phyloP scores from a whole-genome alignment of 1,140 invertebrate species.

The Leptinotarsa lineolata region DNA sequence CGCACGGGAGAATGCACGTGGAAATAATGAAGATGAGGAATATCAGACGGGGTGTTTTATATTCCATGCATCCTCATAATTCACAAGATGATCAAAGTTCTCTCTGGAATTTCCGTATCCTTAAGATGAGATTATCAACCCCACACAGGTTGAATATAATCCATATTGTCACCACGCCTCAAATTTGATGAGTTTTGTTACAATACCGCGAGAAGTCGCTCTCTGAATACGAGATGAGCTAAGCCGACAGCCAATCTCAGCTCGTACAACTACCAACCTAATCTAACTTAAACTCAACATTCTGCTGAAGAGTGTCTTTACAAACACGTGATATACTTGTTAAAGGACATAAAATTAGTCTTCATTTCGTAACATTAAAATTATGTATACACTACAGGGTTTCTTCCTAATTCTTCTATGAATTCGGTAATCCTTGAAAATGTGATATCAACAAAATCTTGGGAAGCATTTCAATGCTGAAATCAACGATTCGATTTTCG shows the following conservation, averaged over 20 bases:
- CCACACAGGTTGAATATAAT: conserved; percentile 53
- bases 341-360: neutral
- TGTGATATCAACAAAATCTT: too few species aligned
- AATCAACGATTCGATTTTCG: too few species aligned
- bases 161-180: conserved; percentile 56
- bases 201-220: conserved; percentile 47
- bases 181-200: conserved; percentile 57
- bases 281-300: conserved; percentile 23
- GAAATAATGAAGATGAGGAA: conserved; percentile 41
- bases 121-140: conserved; percentile 56
- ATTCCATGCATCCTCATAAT: conserved; percentile 54
- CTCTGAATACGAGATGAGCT: conserved; percentile 49
- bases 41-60: conserved; percentile 45
- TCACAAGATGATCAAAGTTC: conserved; percentile 57
- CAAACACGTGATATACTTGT: neutral
- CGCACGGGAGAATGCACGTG: conserved; percentile 22
- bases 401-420: too few species aligned
- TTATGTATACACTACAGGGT: too few species aligned
- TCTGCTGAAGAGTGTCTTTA: neutral
- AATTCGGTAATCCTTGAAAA: too few species aligned
- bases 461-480: too few species aligned
- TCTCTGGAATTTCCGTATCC: conserved; percentile 53
- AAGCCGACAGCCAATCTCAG: conserved; percentile 26
- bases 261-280: conserved; percentile 15
- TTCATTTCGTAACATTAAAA: neutral